Percentiles rank a stretch among this genome's conserved stretches.
Conservation (phyloP, 2,888 invertebrate genomes). For the Tanytarsus gracilentus region DNA sequence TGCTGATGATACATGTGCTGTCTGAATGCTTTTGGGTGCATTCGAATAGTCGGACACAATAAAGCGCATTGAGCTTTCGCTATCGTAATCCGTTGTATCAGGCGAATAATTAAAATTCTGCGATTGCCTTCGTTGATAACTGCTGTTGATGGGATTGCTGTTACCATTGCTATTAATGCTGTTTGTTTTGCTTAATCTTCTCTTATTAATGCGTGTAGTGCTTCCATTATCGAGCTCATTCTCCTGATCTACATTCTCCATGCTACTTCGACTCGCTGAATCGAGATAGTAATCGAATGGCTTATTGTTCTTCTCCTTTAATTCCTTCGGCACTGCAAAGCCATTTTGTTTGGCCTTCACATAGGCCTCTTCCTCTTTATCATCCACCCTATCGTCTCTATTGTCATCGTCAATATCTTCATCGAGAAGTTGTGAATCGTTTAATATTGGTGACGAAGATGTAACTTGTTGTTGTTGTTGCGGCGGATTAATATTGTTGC, state of each 20-base stretch:
- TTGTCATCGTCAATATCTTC: slow-evolving; percentile 36
- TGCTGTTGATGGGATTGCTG: slow-evolving; percentile 38
- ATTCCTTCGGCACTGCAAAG: slow-evolving; percentile 19
- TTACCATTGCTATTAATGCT: slow-evolving; percentile 11
- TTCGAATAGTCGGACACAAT: slow-evolving; percentile 6
- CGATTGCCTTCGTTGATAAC: slow-evolving; percentile 46
- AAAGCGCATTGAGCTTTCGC: slow-evolving; percentile 52
- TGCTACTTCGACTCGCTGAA: slow-evolving; percentile 42
- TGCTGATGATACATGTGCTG: neutral
- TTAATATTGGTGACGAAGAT: neutral
- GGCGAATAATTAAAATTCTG: slow-evolving; percentile 83
- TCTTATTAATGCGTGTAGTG: neutral
- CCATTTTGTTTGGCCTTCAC: slow-evolving; percentile 30
- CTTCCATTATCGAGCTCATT: slow-evolving; percentile 36
- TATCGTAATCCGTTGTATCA: slow-evolving; percentile 87
- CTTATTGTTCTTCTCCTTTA: slow-evolving; percentile 33
- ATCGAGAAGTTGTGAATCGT: slow-evolving; percentile 33
- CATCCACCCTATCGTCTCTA: slow-evolving; percentile 34
- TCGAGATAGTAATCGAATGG: slow-evolving; percentile 44
- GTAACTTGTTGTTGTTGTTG: slow-evolving; percentile 1
- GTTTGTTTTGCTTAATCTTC: neutral
- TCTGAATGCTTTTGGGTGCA: neutral
- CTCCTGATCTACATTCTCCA: slow-evolving; percentile 40
- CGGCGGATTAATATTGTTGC: neutral
- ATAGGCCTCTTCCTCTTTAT: slow-evolving; percentile 35